Base-by-base conservation (phyloP, 2,888 invertebrate genomes). In the Melanostoma scalare region DNA sequence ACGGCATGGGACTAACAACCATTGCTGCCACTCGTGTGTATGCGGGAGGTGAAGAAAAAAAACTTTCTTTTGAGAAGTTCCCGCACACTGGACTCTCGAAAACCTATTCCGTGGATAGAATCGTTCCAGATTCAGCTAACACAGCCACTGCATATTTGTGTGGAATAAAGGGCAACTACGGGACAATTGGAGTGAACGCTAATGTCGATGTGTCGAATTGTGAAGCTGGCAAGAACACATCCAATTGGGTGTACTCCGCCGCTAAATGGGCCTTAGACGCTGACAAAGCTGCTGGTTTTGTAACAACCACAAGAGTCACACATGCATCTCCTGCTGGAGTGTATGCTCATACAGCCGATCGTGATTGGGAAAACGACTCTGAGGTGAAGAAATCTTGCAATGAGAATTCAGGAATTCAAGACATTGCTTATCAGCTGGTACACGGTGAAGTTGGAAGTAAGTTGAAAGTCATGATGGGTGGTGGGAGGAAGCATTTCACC, bases 1-100 rank as follows among this genome's bases (percentile, higher is more conserved):
- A 97, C 88, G 97, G 97, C 1, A 96, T 97, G 96, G 96, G 96
- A 35, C 92, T 96, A 61, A 93, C 96, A 0, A 97, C 97, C 0
- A 90, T 96, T 10, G 94, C 96, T 0, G 96, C 96, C 0, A 94
- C 96, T 0, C 93, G 97, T 85, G 94, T 94, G 0, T 94, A 95
- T 87, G 91, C 95, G 8, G 96, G 96, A 0, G 96, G 96, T 0
- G 96, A 96, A 90, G 95, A 96, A 86, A 90, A 93, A 31, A 91
- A 92, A 42, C 92, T 97, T 0, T 93, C 93, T 68, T 96, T 96
- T 87, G 97, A 97, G 86, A 92, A 93, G 1, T 96, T 96, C 87
- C 96, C 96, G 0, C 93, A 93, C 87, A 93, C 94, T 0, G 96
- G 95, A 0, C 89, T 96, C 2, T 93, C 95, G 2, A 96, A 90